Base-by-base conservation (phyloP, 2,797 vertebrate genomes). In the Myiothlypis coronata region DNA sequence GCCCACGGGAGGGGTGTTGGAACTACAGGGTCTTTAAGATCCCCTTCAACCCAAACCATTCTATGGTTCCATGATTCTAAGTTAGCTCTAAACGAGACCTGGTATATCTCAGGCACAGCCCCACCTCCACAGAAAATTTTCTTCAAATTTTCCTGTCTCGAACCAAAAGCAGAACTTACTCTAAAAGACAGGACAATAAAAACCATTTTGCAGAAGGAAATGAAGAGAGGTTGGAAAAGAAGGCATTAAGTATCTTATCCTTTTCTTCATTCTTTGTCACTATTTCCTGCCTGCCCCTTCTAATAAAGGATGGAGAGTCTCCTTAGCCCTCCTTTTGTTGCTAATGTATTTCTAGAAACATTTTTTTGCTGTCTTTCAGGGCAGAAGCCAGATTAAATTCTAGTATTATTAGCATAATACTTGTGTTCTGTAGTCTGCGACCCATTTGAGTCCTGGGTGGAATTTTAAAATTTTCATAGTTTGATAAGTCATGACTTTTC, bases 341-440 rank as follows among this genome's bases (percentile, higher is more conserved):
- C 2, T 64, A 53, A 30, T 0, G 0, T 35, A 64, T 20, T 53
- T 37, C n/a, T 22, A 37, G 16, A 76, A 69, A 50, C 6, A 7
- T 12, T 23, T 35, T 53, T 53, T 68, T 23, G 2, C 26, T 28
- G 2, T 14, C 49, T 49, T 47, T 61, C 55, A 24, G 7, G 50
- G 11, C 16, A 43, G 11, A 9, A 69, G 2, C 8, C 16, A 43
- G 27, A 44, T 56, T 10, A 56, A 28, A 1, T 55, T 49, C 35
- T 27, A 18, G 9, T 50, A 12, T 35, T 65, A 43, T 22, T 65
- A 57, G 8, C 14, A 22, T 32, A 57, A 50, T 43, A 43, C 8
- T 57, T 57, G 35, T 10, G 1, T 44, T 59, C 22, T 44, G 3
- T 12, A 23, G 13, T 76, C 19, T 52, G 15, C 2, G 15, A 4